Evolutionary conservation across 2,113 vertebrate genomes (phyloP), one percentile per base, ranked within the genome.

Genomic region (Rhinolophus sinicus): DNA sequence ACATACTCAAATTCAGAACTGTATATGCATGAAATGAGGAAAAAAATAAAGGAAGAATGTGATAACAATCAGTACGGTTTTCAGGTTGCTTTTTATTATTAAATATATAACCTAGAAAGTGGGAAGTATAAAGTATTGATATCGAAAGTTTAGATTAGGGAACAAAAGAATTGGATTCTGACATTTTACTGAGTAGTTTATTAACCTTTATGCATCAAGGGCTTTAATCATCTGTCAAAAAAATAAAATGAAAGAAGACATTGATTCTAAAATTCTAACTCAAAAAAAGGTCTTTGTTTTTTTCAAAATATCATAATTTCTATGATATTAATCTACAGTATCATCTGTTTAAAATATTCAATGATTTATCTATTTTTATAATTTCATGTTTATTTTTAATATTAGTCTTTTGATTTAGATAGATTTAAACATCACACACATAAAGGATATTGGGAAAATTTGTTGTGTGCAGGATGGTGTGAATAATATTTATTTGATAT

Each of bases 1-100:
- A 84, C 14, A 72, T n/a, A 86, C n/a, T 95, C 60, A 90, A 95
- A 96, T 95, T 93, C 96, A 93, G 5, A 90, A 40, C 1, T 54
- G 4, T 21, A 9, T n/a, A 13, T 73, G 35, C 81, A 62, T 88
- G 67, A 85, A 96, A 88, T 44, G 24, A 50, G 12, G 13, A 2
- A 76, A 54, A 62, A 77, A 6, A 16, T 77, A 77, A 93, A 70
- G 56, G n/a, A 80, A 95, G 19, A 73, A 72, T 73, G 12, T 26
- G 19, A 52, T 73, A 76, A 92, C 8, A 11, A 81, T 77, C 16
- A 22, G 15, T 77, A 52, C 16, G 44, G 44, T 83, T 94, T 94
- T 83, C 35, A 18, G 16, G 44, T 88, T 88, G 26, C 14, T 83
- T 95, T 95, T 88, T 78, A 64, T 78, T 77, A 89, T 76, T 73